Conservation (phyloP, 2,113 vertebrate genomes). For the Narcine bancroftii region DNA sequence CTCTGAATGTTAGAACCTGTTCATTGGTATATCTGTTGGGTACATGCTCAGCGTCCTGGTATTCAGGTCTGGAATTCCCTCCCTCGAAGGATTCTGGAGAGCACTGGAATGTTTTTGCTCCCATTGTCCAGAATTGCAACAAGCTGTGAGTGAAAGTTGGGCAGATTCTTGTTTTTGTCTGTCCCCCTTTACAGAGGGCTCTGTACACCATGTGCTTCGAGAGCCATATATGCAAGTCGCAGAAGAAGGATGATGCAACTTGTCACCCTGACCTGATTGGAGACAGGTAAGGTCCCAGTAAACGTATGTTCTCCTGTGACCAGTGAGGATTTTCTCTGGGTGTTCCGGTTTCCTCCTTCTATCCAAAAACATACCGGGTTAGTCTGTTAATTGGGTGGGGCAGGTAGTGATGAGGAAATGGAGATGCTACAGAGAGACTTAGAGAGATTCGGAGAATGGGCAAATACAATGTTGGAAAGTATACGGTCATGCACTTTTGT, state of each 20-base stretch:
- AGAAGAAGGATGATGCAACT: conserved; percentile 48
- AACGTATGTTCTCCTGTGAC: too few relatives aligned
- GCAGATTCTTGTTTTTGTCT: not conserved
- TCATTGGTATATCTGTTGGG: too few relatives aligned
- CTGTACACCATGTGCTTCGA: conserved; percentile 70
- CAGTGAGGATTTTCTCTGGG: too few relatives aligned
- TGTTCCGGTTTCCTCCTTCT: too few relatives aligned
- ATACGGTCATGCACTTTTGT: too few relatives aligned
- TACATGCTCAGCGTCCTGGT: not conserved
- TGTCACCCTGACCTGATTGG: conserved; percentile 66
- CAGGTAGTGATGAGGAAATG: too few relatives aligned
- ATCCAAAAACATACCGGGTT: too few relatives aligned
- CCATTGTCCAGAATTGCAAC: not conserved
- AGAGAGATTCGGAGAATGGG: too few relatives aligned
- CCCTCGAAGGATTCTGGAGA: not conserved
- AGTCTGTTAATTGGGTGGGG: too few relatives aligned
- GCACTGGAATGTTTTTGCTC: not conserved
- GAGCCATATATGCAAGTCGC: conserved; percentile 57
- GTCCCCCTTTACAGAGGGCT: conserved; percentile 52
- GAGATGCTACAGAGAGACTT: too few relatives aligned
- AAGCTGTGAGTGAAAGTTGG: not conserved
- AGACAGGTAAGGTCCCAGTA: conserved; percentile 57
- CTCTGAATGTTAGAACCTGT: not conserved
- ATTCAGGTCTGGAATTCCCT: not conserved
- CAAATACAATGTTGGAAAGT: too few relatives aligned